A percentile compares a stretch with the other conserved stretches of the same genome.
These are phyloP conservation scores for Meta bourneti DNA, from an alignment of 2,888 invertebrate species.

Conservation along the genomic window DNA sequence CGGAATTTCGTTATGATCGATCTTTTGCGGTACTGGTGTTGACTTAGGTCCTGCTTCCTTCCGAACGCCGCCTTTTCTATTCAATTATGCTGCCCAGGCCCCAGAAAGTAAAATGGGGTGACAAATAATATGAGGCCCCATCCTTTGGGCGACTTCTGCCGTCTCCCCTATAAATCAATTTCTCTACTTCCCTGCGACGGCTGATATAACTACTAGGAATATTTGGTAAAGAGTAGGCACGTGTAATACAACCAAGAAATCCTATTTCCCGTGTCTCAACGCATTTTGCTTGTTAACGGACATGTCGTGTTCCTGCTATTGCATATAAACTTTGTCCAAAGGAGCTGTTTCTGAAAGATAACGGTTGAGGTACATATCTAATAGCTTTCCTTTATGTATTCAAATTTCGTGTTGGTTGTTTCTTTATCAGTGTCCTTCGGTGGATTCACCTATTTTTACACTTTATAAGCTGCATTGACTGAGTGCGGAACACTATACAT, in stretches of 20 bases:
- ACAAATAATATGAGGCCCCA: slow-evolving; percentile 55
- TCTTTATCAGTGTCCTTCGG: no score
- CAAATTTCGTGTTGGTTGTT: no score
- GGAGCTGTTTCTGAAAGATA: no score
- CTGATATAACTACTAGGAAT: slow-evolving; percentile 15
- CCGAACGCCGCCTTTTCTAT: slow-evolving; percentile 39
- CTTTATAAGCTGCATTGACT: neutral
- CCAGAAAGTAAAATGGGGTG: slow-evolving; percentile 49
- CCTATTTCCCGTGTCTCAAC: neutral
- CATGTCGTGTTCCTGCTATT: no score
- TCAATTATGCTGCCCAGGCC: slow-evolving; percentile 53
- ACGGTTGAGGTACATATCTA: no score
- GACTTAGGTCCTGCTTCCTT: slow-evolving; percentile 24
- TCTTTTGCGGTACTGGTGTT: slow-evolving; percentile 45
- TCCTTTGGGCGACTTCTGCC: slow-evolving; percentile 46
- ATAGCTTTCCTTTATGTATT: no score
- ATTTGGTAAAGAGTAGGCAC: slow-evolving; percentile 19
- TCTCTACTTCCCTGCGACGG: neutral
- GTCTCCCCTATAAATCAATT: slow-evolving; percentile 59
- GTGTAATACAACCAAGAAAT: slow-evolving; percentile 17
- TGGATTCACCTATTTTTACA: no score
- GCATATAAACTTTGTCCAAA: no score
- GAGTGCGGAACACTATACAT: no score
- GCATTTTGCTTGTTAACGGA: no score
- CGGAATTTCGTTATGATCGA: slow-evolving; percentile 71